Percentiles rank a stretch among this genome's conserved stretches.
These are phyloP conservation scores for Pachypsylla venusta DNA, from an alignment of 1,140 invertebrate genomes.

Conservation along the genomic window DNA sequence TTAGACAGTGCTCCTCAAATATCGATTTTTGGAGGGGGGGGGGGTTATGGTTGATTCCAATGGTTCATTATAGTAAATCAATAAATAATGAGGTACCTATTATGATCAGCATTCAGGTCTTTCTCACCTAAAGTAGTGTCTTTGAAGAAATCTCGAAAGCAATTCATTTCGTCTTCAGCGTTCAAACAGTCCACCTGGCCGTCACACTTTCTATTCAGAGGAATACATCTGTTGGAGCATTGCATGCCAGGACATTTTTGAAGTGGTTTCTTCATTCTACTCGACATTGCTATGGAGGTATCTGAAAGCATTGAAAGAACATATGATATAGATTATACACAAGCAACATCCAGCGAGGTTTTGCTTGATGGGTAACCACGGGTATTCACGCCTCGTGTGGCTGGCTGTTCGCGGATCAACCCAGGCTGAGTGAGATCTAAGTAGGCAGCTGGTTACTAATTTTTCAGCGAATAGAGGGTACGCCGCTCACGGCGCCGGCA, in stretches of 20 bases:
- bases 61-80: too few species aligned
- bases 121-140: background rate
- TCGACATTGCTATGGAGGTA: background rate
- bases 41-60: too few species aligned
- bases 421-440: too few species aligned
- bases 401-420: too few species aligned
- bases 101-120: background rate
- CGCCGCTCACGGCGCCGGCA: too few species aligned
- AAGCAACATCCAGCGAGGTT: too few species aligned
- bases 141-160: constrained; percentile 24
- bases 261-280: constrained; percentile 33
- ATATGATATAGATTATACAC: constrained; percentile 45
- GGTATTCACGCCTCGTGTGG: too few species aligned
- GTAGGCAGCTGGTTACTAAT: too few species aligned
- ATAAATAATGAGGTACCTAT: background rate
- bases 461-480: too few species aligned
- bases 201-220: constrained; percentile 46
- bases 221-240: constrained; percentile 49
- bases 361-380: too few species aligned
- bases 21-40: background rate
- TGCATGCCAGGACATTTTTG: constrained; percentile 49
- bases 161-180: constrained; percentile 58
- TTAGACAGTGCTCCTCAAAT: too few species aligned
- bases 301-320: background rate
- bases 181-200: constrained; percentile 53